These are phyloP conservation scores for Cheilosia vernalis DNA, from an alignment of 2,888 invertebrate genomes.

Conservation along the genomic window DNA sequence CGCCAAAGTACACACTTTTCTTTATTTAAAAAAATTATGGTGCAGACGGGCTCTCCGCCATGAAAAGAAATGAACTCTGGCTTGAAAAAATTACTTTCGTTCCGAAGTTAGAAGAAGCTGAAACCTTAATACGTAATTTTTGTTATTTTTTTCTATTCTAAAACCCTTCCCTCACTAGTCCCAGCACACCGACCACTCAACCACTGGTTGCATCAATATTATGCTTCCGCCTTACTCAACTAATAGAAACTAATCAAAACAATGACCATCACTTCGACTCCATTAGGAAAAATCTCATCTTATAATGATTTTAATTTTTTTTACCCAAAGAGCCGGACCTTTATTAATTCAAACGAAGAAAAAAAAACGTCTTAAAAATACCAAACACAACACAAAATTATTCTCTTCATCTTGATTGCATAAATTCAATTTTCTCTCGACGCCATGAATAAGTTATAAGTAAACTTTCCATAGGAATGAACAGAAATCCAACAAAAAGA, in stretches of 20 bases:
- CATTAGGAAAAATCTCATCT: constrained; percentile 9
- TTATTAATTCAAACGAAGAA: constrained; percentile 31
- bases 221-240: not conserved
- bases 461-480: constrained; percentile 24
- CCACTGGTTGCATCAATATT: too few species aligned
- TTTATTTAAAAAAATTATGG: too few species aligned
- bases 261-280: constrained; percentile 13
- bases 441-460: constrained; percentile 69
- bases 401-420: constrained; percentile 51
- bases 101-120: too few species aligned
- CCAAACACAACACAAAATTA: constrained; percentile 38
- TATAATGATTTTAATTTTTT: constrained; percentile 20
- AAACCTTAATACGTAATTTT: too few species aligned
- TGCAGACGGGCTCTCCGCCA: too few species aligned
- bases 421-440: constrained; percentile 58
- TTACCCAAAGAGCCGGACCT: not conserved
- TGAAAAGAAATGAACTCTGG: too few species aligned
- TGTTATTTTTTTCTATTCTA: too few species aligned
- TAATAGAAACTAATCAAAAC: not conserved
- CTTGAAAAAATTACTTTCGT: too few species aligned
- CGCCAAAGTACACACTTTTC: too few species aligned
- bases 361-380: not conserved
- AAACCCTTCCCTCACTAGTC: too few species aligned
- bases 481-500: constrained; percentile 32
- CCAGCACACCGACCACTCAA: too few species aligned